Evolutionary conservation across 2,113 vertebrate genomes (phyloP).

Genomic region (Limnothrissa miodon): DNA sequence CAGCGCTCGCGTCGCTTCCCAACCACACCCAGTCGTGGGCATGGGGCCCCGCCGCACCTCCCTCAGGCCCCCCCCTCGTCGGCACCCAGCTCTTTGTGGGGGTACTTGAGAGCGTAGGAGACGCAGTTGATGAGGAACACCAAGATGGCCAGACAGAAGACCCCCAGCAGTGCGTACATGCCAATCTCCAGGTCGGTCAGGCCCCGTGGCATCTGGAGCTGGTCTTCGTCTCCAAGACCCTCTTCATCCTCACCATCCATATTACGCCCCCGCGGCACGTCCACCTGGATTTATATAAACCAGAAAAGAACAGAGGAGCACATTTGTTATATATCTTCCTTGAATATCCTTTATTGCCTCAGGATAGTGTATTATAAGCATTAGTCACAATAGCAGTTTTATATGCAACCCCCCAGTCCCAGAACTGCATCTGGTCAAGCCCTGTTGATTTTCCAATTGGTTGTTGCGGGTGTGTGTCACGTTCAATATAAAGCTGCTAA

Average conservation of each 20-base stretch:
- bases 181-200: conserved; percentile 93
- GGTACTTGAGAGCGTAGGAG: conserved; percentile 88
- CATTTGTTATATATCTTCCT: not conserved
- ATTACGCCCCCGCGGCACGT: conserved; percentile 73
- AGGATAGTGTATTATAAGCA: not conserved
- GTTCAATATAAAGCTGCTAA: too few species aligned
- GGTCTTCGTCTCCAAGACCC: conserved; percentile 59
- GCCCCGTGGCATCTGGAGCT: conserved; percentile 73
- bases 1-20: conserved; percentile 86
- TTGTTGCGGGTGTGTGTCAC: not conserved
- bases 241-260: conserved; percentile 65
- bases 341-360: not conserved
- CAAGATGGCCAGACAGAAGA: conserved; percentile 95
- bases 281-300: conserved; percentile 51
- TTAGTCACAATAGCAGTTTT: not conserved
- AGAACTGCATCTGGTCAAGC: too few species aligned
- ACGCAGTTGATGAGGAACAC: conserved; percentile 97
- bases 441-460: too few species aligned
- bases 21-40: conserved; percentile 98
- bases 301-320: not conserved
- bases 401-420: not conserved
- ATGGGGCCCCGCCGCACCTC: conserved; percentile 80
- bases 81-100: conserved; percentile 89
- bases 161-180: conserved; percentile 94
- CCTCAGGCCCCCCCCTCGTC: conserved; percentile 82